Conservation (phyloP, 2,888 invertebrate genomes). For the Drosophila kuntzei region DNA sequence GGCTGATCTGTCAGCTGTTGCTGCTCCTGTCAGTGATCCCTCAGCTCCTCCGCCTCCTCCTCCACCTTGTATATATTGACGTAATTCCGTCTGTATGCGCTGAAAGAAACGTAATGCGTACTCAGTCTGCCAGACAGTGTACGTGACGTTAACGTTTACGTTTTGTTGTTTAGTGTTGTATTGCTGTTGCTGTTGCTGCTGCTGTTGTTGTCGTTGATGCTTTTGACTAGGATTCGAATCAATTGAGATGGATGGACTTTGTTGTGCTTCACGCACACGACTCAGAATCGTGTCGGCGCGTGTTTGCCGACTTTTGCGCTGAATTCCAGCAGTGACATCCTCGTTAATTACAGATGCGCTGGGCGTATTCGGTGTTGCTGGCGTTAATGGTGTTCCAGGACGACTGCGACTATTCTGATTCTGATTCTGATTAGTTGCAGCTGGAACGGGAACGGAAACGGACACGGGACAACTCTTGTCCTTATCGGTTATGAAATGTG, state of each 20-base stretch:
- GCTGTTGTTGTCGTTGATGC: constrained; percentile 36
- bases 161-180: background rate
- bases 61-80: constrained; percentile 71
- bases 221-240: constrained; percentile 13
- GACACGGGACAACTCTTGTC: constrained; percentile 25
- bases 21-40: constrained; percentile 1
- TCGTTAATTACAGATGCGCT: constrained; percentile 46
- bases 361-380: constrained; percentile 80
- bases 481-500: constrained; percentile 85
- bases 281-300: constrained; percentile 94
- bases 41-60: constrained; percentile 41
- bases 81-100: constrained; percentile 86
- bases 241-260: background rate
- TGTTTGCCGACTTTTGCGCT: constrained; percentile 73
- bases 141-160: constrained; percentile 63
- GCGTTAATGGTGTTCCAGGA: constrained; percentile 70
- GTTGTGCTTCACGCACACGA: constrained; percentile 87
- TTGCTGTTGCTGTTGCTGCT: constrained; percentile 25
- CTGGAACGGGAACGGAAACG: background rate
- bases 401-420: constrained; percentile 48
- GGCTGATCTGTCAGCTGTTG: constrained; percentile 7
- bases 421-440: background rate
- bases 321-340: constrained; percentile 49
- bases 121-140: constrained; percentile 87
- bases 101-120: constrained; percentile 89